Base-by-base conservation (phyloP, 2,113 vertebrate species). In the Amazona guildingii region DNA sequence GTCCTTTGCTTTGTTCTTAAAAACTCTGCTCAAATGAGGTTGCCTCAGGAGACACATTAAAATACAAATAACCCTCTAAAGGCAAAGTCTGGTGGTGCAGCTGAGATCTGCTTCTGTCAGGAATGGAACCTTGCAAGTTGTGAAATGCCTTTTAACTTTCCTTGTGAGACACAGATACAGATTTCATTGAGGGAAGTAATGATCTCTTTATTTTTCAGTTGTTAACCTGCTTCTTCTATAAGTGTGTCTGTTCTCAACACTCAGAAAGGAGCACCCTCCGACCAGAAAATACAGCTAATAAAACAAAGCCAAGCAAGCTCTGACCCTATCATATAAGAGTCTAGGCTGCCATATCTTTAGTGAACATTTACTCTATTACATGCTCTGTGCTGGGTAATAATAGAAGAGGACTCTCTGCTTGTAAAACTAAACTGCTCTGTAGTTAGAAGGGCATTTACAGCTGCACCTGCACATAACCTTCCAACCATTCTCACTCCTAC, bases 31-130 rank as follows among this genome's bases (percentile, higher is more conserved):
- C 51, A 95, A 95, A 95, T 18, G 82, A 85, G 73, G 67, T 81
- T 95, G 93, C 92, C 95, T 93, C 67, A 3, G 84, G 97, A 92
- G 96, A 77, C 82, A 88, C 94, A 95, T 95, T 87, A 95, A 93
- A 97, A 92, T 80, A 95, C 95, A 95, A 95, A 96, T 80, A 96
- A 83, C 69, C n/a, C 61, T 92, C 77, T 74, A 90, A 88, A 89
- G 0, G 0, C 25, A 44, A 57, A 68, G 76, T 86, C 91, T 95
- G 59, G 70, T 77, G 54, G 49, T 69, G 51, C 88, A 74, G 79
- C 63, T 46, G 94, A 92, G 96, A 95, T 92, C 79, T 62, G 37
- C 11, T 90, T 49, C 80, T 86, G 79, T 79, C 88, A 74, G 52
- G 69, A 88, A 19, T 37, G 59, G 90, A 93, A 94, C 61, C 63